These are phyloP conservation scores for Saguinus midas DNA, from an alignment of 2,113 vertebrate species.

Conservation along the genomic window DNA sequence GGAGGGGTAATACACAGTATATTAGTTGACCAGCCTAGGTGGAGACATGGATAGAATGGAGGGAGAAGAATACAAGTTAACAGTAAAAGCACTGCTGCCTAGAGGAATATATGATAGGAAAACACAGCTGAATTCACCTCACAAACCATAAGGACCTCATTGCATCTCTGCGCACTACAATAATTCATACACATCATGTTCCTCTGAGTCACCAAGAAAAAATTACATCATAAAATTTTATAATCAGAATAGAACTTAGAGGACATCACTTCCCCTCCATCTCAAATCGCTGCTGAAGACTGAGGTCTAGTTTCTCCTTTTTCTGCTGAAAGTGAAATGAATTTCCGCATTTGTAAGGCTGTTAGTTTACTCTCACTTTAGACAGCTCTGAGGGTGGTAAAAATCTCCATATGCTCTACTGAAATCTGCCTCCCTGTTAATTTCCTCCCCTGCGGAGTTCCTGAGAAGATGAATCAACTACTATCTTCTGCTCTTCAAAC, in stretches of 20 bases:
- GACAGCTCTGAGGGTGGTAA: slow-evolving; percentile 48
- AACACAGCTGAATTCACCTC: neutral
- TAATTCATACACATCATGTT: neutral
- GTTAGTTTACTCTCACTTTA: slow-evolving; percentile 47
- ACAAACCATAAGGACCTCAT: neutral
- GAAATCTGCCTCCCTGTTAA: slow-evolving; percentile 44
- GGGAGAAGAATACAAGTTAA: neutral
- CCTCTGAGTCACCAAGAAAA: slow-evolving; percentile 62
- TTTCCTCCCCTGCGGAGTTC: slow-evolving; percentile 51
- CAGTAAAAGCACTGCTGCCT: rapidly evolving
- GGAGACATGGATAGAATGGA: neutral
- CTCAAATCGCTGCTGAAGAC: neutral
- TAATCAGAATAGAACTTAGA: slow-evolving; percentile 21
- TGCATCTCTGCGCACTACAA: neutral
- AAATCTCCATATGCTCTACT: slow-evolving; percentile 52
- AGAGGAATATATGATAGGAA: neutral
- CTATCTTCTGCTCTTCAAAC: slow-evolving; percentile 26
- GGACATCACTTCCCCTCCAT: neutral
- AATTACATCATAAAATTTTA: slow-evolving; percentile 48
- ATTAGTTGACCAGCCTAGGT: neutral
- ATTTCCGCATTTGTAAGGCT: slow-evolving; percentile 34
- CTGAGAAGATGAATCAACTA: slow-evolving; percentile 23
- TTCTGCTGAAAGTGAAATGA: neutral
- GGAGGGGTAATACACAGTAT: neutral
- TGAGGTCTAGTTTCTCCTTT: neutral